Evolutionary conservation across 2,888 invertebrate genomes (phyloP).

Genomic region (Tridacna gigas): DNA sequence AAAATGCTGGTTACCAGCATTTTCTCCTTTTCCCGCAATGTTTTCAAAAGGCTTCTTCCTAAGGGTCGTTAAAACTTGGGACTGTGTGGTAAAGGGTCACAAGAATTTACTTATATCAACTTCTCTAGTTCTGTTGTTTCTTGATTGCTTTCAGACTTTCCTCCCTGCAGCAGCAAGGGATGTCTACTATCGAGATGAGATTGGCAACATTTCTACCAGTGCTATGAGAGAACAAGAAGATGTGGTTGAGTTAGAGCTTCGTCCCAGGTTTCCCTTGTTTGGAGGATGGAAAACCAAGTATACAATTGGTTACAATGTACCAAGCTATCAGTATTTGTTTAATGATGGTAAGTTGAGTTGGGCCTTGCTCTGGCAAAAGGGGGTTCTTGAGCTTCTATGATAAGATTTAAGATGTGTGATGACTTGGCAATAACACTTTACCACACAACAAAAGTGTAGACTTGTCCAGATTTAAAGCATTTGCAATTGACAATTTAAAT

Average conservation of each 20-base stretch:
- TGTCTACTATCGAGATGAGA: slow-evolving; percentile 98
- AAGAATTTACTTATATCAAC: too few relatives aligned
- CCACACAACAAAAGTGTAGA: background rate
- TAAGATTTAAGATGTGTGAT: too few relatives aligned
- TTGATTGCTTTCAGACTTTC: slow-evolving; percentile 84
- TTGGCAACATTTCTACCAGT: slow-evolving; percentile 99
- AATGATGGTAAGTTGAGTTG: slow-evolving; percentile 87
- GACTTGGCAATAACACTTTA: too few relatives aligned
- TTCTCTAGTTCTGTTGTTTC: too few relatives aligned
- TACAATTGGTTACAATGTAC: slow-evolving; percentile 97
- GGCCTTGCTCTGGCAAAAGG: too few relatives aligned
- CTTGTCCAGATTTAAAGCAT: too few relatives aligned
- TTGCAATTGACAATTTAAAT: too few relatives aligned
- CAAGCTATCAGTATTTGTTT: slow-evolving; percentile 97
- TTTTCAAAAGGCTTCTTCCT: too few relatives aligned
- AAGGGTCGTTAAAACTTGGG: too few relatives aligned
- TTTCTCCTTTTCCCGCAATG: background rate
- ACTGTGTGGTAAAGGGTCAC: too few relatives aligned
- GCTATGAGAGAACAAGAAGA: slow-evolving; percentile 95
- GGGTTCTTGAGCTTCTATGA: too few relatives aligned
- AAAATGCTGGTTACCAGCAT: background rate
- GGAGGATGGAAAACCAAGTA: slow-evolving; percentile 99
- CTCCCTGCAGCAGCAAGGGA: slow-evolving; percentile 94
- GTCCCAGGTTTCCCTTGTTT: slow-evolving; percentile 98
- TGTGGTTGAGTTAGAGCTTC: slow-evolving; percentile 96